A percentile compares a stretch with the other conserved stretches of the same genome.
Evolutionary conservation across 2,113 vertebrate species (phyloP).

Genomic region (Laticauda colubrina): DNA sequence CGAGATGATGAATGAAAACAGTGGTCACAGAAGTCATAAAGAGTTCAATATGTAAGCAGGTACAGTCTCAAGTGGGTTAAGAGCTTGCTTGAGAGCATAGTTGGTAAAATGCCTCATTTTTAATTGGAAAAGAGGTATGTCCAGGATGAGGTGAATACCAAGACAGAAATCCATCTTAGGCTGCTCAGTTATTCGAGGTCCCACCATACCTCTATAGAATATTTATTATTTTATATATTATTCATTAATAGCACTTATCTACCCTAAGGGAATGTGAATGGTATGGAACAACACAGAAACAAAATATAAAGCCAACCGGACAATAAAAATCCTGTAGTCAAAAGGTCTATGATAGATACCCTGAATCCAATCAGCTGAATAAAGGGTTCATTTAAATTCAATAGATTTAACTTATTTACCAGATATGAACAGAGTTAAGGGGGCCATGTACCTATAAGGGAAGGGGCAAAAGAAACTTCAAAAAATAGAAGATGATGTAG

Average conservation of each 20-base stretch:
- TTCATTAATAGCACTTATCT: background rate
- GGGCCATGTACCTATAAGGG: background rate
- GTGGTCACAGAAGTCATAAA: background rate
- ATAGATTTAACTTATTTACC: background rate
- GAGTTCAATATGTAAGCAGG: background rate
- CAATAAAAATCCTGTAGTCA: background rate
- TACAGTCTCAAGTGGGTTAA: background rate
- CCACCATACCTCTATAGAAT: background rate
- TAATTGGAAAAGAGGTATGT: background rate
- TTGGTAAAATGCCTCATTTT: background rate
- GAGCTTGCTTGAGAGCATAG: background rate
- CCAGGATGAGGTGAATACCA: background rate
- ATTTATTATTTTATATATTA: background rate
- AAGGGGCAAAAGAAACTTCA: background rate
- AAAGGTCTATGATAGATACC: background rate
- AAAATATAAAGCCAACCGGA: background rate
- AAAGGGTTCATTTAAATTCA: background rate
- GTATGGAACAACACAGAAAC: background rate
- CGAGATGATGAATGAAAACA: background rate
- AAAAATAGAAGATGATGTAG: background rate
- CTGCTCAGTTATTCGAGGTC: background rate
- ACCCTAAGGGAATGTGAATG: background rate
- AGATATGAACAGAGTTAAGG: background rate
- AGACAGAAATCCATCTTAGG: background rate
- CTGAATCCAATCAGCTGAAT: background rate